Percentiles rank a stretch among this genome's conserved stretches.
phyloP scores from a whole-genome alignment of 2,888 invertebrate genomes.

The Xylota segnis region DNA sequence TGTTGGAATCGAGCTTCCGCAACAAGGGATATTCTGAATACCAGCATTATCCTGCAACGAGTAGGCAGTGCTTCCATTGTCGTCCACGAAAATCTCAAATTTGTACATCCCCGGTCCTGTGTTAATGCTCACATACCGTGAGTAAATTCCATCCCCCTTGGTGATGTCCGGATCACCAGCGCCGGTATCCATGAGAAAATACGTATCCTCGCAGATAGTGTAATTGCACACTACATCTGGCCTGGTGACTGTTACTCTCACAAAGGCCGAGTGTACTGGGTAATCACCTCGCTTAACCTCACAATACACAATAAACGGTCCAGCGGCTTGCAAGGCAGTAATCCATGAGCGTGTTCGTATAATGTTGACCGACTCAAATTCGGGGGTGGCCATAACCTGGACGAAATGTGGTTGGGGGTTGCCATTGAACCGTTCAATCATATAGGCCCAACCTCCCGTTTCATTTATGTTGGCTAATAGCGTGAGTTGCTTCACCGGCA shows the following conservation, averaged over 20 bases:
- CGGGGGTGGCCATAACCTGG: conserved; percentile 87
- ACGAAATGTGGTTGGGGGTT: conserved; percentile 87
- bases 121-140: conserved; percentile 86
- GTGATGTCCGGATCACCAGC: conserved; percentile 88
- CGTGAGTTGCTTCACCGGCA: conserved; percentile 85
- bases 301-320: conserved; percentile 85
- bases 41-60: conserved; percentile 51
- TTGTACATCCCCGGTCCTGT: conserved; percentile 85
- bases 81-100: conserved; percentile 85
- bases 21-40: conserved; percentile 83
- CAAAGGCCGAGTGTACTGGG: conserved; percentile 86
- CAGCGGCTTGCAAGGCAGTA: conserved; percentile 80
- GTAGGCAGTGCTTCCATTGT: conserved; percentile 86
- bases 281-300: conserved; percentile 86
- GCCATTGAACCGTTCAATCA: conserved; percentile 86
- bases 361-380: conserved; percentile 77
- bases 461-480: conserved; percentile 85
- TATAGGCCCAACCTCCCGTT: conserved; percentile 87
- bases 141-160: conserved; percentile 88
- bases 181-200: conserved; percentile 87
- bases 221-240: conserved; percentile 78
- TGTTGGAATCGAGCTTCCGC: conserved; percentile 85
- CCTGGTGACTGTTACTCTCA: conserved; percentile 85
- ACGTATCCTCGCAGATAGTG: conserved; percentile 81
- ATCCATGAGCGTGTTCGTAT: conserved; percentile 85